phyloP scores from a whole-genome alignment of 2,113 vertebrate genomes.

The Pica pica region DNA sequence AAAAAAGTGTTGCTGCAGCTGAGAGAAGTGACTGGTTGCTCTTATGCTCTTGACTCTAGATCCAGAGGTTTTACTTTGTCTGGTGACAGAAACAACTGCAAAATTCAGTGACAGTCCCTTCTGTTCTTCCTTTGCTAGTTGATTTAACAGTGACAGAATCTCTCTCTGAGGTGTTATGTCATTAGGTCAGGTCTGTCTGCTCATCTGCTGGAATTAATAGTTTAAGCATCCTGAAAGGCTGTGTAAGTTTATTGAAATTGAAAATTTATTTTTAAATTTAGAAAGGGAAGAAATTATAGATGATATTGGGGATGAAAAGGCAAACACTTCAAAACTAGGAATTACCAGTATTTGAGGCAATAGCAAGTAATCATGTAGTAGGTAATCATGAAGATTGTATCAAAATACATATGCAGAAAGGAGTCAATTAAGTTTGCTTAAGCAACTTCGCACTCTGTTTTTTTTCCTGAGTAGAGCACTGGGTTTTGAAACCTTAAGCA shows the following conservation, averaged over 20 bases:
- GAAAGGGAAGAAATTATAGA: neutral
- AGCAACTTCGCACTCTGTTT: neutral
- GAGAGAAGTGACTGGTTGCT: neutral
- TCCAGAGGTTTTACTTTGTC: neutral
- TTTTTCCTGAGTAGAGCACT: neutral
- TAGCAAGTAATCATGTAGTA: neutral
- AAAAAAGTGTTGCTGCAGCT: neutral
- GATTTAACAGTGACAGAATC: neutral
- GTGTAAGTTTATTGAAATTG: neutral
- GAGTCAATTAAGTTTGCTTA: neutral
- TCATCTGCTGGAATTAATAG: neutral
- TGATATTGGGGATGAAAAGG: neutral
- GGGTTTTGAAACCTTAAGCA: neutral
- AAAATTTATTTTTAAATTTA: neutral
- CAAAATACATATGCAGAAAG: neutral
- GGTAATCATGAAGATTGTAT: neutral
- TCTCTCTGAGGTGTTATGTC: neutral
- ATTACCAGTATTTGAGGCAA: neutral
- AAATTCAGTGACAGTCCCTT: neutral
- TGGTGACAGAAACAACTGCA: neutral
- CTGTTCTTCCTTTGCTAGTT: neutral
- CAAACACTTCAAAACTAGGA: neutral
- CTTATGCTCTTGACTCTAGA: neutral
- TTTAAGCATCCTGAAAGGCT: neutral
- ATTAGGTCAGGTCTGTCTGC: neutral